Conservation (phyloP, 1,140 invertebrate genomes). For the Cylas formicarius region DNA sequence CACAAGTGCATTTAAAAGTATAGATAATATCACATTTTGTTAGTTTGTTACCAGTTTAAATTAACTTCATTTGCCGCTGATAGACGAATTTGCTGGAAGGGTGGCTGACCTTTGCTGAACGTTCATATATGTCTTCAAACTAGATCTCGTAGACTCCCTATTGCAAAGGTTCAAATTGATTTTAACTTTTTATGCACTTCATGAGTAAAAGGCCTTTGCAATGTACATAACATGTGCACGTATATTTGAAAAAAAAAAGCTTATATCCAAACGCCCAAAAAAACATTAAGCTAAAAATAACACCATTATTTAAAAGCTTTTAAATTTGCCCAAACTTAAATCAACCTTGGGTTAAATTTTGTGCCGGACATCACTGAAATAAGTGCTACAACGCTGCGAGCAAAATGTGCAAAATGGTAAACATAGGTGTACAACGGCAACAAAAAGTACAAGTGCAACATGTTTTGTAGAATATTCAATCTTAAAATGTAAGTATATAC, state of each 20-base stretch:
- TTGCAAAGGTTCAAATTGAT: constrained; percentile 8
- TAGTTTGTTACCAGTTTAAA: too few species aligned
- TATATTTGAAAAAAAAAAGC: neutral
- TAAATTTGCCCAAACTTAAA: too few species aligned
- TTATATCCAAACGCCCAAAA: neutral
- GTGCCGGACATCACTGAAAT: too few species aligned
- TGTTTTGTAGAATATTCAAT: too few species aligned
- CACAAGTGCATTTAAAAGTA: too few species aligned
- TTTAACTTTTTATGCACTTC: neutral
- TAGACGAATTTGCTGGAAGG: constrained; percentile 57
- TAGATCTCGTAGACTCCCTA: constrained; percentile 69
- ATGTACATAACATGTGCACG: neutral
- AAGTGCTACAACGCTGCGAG: too few species aligned
- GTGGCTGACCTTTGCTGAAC: constrained; percentile 63
- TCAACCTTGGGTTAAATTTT: too few species aligned
- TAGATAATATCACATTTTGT: too few species aligned
- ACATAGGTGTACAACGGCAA: too few species aligned
- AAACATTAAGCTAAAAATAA: neutral
- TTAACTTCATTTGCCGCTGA: constrained; percentile 39
- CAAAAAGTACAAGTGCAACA: too few species aligned
- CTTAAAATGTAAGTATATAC: too few species aligned
- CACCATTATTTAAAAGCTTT: neutral
- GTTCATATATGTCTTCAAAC: constrained; percentile 61
- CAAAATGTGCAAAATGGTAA: too few species aligned
- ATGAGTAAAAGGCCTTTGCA: neutral